Base-by-base conservation (phyloP, 2,888 invertebrate genomes). In the Euclidia mi region DNA sequence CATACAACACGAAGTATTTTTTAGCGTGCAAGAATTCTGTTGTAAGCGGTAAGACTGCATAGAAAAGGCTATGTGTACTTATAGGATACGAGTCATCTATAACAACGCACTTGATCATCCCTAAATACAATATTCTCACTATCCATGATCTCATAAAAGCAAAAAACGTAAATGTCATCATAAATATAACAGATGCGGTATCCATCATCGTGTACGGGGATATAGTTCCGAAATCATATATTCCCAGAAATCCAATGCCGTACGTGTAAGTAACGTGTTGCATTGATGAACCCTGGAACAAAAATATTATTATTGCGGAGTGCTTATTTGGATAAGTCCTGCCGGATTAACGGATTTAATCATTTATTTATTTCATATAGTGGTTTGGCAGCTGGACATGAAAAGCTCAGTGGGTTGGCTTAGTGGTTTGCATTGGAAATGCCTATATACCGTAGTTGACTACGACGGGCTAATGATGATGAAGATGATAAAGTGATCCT, bases 121-220 rank as follows among this genome's bases (percentile, higher is more conserved):
- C 62, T 44, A 79, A 38, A 59, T 79, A 84, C 25, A 91, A 43
- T 14, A 84, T 74, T 52, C 77, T 79, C 1, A 89, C 58, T 49
- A 90, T 80, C 60, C 87, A 71, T 0, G 91, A 90, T 51, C 89
- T 84, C 6, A 85, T 48, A 6, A 90, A 79, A 3, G 84, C 76
- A 14, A 78, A 18, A 0, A 65, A 1, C n/a, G 88, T 88, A 58
- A 81, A 85, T 0, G 81, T 25, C n/a, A 85, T 46, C 4, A 81
- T 67, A 62, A 85, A 91, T 18, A 91, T 69, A 0, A 91, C 62
- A 1, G 87, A 81, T 1, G 90, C 88, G 14, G 87, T 92, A 51
- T 92, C 92, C 2, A 87, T 71, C 87, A 88, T 87, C 0, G 83
- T 89, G 45, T 69, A 87, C 0, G 89, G 79, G 0, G 90, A 91